Conservation (phyloP, 53 echinoderm and acorn worm genomes). For the Holothuria leucospilota region DNA sequence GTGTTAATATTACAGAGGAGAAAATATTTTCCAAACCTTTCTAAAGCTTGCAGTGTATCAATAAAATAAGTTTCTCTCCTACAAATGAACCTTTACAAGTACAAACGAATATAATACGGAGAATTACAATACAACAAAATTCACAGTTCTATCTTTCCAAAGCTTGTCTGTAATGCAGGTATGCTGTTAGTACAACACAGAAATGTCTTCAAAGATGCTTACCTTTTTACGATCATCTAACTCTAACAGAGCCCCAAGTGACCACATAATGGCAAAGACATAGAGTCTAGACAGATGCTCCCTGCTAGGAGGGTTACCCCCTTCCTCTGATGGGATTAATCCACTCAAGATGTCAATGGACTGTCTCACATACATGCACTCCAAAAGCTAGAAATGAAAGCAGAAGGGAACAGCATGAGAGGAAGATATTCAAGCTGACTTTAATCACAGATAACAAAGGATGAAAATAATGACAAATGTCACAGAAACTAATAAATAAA, state of each 20-base stretch:
- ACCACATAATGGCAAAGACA: constrained; percentile 98
- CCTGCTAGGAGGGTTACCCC: constrained; percentile 69
- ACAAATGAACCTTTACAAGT: too few relatives aligned
- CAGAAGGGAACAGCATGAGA: background rate
- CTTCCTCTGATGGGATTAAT: constrained; percentile 92
- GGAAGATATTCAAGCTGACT: background rate
- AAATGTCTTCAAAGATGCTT: background rate
- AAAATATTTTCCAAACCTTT: too few relatives aligned
- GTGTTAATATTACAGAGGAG: too few relatives aligned
- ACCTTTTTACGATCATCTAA: constrained; percentile 97
- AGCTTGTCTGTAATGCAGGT: too few relatives aligned
- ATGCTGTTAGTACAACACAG: too few relatives aligned
- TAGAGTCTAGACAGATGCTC: constrained; percentile 92
- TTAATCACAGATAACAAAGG: background rate
- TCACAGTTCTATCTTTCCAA: too few relatives aligned
- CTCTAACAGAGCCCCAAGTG: constrained; percentile 92
- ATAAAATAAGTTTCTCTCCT: too few relatives aligned
- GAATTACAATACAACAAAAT: too few relatives aligned
- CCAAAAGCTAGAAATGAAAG: constrained; percentile 62
- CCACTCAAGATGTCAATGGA: constrained; percentile 85
- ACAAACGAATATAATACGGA: too few relatives aligned
- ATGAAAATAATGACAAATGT: background rate
- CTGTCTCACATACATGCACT: constrained; percentile 94
- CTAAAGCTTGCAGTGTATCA: too few relatives aligned
- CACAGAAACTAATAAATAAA: background rate